A percentile compares a stretch with the other conserved stretches of the same genome.
Evolutionary conservation across 2,888 invertebrate species (phyloP).

Genomic region (Drosophila anomelani): DNA sequence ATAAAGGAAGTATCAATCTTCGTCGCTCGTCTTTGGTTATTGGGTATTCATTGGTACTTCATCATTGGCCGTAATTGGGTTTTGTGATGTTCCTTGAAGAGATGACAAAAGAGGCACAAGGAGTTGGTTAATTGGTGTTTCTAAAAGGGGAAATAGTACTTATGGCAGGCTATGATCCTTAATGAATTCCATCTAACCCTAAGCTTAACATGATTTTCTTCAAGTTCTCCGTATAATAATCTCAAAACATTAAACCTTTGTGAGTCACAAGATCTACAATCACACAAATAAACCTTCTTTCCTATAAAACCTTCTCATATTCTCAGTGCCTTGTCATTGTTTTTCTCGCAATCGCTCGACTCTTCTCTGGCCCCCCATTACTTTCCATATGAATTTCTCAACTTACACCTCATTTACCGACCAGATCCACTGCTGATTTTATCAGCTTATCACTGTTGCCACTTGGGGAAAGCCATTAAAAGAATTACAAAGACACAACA

Average conservation of each 20-base stretch:
- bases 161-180: background rate
- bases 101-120: background rate
- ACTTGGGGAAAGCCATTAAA: conserved; percentile 34
- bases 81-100: background rate
- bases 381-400: conserved; percentile 8
- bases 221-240: background rate
- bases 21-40: conserved; percentile 2
- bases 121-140: background rate
- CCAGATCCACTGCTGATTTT: conserved; percentile 15
- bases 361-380: background rate
- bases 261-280: conserved; percentile 10
- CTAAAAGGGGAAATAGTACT: too few relatives aligned
- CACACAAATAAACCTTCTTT: background rate
- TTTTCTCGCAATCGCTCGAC: conserved; percentile 10
- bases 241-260: background rate
- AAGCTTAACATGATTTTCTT: background rate
- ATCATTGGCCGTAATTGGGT: conserved; percentile 9
- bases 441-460: conserved; percentile 32
- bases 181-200: background rate
- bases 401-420: conserved; percentile 15
- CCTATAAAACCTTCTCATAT: conserved; percentile 8
- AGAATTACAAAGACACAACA: conserved; percentile 30
- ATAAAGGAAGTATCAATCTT: conserved; percentile 42
- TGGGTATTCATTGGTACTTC: conserved; percentile 14
- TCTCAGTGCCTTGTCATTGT: conserved; percentile 13